Conservation (phyloP, 1,140 invertebrate genomes). For the Daktulosphaira vitifoliae region DNA sequence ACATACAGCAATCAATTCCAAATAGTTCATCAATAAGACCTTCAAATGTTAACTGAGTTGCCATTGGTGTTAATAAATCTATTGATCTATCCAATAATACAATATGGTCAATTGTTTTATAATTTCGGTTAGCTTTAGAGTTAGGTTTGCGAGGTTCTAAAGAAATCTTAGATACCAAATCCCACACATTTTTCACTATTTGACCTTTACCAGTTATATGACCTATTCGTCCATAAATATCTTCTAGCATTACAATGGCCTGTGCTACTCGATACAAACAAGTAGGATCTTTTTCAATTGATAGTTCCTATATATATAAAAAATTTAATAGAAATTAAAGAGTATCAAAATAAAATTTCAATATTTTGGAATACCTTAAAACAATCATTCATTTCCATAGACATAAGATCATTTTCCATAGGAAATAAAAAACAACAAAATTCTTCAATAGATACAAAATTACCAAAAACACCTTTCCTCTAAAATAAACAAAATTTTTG, state of each 20-base stretch:
- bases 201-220: constrained; percentile 83
- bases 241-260: constrained; percentile 75
- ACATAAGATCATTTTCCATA: constrained; percentile 84
- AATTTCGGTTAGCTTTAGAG: constrained; percentile 44
- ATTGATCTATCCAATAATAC: constrained; percentile 79
- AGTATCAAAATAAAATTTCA: constrained; percentile 16
- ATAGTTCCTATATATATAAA: constrained; percentile 58
- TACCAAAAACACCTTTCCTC: constrained; percentile 70
- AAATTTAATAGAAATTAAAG: neutral
- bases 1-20: constrained; percentile 60
- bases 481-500: too few relatives aligned
- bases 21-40: constrained; percentile 91
- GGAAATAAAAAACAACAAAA: constrained; percentile 81
- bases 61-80: constrained; percentile 84
- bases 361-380: constrained; percentile 51
- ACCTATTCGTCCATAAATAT: constrained; percentile 80
- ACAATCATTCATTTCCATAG: constrained; percentile 76
- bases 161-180: constrained; percentile 71
- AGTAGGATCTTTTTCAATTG: constrained; percentile 80
- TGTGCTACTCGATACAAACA: constrained; percentile 80
- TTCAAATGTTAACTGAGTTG: constrained; percentile 94
- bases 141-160: constrained; percentile 56
- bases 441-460: constrained; percentile 71
- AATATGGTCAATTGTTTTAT: constrained; percentile 73
- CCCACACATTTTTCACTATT: constrained; percentile 78